Conservation (phyloP, 2,888 invertebrate species). For the Amphipyra tragopoginis region DNA sequence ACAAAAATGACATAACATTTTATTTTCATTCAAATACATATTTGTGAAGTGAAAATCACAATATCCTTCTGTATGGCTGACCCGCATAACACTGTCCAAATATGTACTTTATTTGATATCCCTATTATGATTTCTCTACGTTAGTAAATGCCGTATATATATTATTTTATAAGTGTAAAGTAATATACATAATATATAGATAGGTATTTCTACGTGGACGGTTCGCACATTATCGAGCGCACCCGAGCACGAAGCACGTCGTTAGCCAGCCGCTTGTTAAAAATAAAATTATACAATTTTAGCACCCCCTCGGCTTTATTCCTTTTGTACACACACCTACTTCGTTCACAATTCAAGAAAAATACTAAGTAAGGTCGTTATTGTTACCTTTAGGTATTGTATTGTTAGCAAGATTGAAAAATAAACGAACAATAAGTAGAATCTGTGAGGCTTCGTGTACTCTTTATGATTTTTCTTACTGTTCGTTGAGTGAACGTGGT, state of each 20-base stretch:
- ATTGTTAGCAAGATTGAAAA: constrained; percentile 43
- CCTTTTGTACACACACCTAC: constrained; percentile 56
- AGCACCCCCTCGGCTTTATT: constrained; percentile 67
- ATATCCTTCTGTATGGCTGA: neutral
- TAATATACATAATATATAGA: constrained; percentile 55
- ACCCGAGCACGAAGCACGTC: constrained; percentile 77
- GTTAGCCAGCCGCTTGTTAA: constrained; percentile 79
- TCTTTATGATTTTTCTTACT: constrained; percentile 1
- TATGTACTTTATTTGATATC: too few species aligned
- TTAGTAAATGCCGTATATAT: neutral
- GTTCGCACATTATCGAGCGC: constrained; percentile 77
- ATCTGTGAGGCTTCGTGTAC: constrained; percentile 18
- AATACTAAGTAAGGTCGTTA: constrained; percentile 32
- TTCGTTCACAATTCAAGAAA: constrained; percentile 53
- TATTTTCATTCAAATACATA: constrained; percentile 21
- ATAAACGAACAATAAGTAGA: constrained; percentile 36
- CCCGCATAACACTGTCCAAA: too few species aligned
- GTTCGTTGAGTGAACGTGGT: neutral
- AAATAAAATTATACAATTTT: constrained; percentile 84
- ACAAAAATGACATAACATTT: constrained; percentile 4
- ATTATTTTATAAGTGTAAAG: constrained; percentile 21
- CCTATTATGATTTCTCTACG: too few species aligned
- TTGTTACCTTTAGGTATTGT: constrained; percentile 43
- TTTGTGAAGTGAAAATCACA: neutral
- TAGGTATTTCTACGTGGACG: constrained; percentile 75